Percentiles rank a stretch among this genome's conserved stretches.
Conservation (phyloP, 2,888 invertebrate species). For the Tenodera sinensis region DNA sequence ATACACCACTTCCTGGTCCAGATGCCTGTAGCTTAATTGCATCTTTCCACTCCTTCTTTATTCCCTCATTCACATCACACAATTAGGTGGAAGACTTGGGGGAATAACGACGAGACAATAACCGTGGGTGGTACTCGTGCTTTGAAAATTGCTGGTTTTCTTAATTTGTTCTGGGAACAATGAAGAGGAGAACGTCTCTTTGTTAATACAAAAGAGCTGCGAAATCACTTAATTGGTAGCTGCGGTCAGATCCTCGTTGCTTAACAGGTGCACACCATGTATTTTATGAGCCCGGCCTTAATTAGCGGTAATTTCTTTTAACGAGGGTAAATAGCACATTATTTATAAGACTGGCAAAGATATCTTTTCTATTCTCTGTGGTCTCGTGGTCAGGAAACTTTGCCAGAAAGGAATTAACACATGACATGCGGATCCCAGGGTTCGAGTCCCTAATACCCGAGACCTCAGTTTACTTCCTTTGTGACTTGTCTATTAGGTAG, state of each 20-base stretch:
- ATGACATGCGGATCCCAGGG: too few species aligned
- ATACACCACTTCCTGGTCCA: not conserved
- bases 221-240: not conserved
- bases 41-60: not conserved
- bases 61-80: not conserved
- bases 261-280: not conserved
- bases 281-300: not conserved
- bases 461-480: too few species aligned
- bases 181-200: not conserved
- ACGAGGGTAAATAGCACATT: not conserved
- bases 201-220: not conserved
- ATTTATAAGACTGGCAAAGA: not conserved
- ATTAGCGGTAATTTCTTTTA: not conserved
- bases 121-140: not conserved
- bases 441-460: too few species aligned
- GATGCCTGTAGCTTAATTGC: not conserved
- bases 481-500: too few species aligned
- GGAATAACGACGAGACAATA: not conserved
- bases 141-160: not conserved
- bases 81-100: not conserved
- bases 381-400: not conserved
- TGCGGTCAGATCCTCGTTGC: not conserved
- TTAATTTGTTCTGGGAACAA: not conserved
- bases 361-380: not conserved
- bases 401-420: not conserved